Percentiles rank a stretch among this genome's conserved stretches.
Conservation (phyloP, 2,888 invertebrate genomes). For the Drosophila incognita region DNA sequence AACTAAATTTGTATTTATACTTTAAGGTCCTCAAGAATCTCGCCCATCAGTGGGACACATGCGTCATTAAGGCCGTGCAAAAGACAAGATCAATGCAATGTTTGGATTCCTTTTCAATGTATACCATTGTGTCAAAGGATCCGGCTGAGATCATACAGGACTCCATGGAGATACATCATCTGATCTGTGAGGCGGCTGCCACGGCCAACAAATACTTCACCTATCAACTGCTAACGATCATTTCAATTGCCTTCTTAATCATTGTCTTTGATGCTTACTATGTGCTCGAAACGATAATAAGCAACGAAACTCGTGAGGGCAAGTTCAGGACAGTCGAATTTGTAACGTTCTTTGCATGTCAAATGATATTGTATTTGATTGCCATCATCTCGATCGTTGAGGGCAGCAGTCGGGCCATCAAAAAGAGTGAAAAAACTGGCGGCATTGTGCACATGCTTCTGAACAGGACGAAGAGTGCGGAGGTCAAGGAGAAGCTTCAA, state of each 20-base stretch:
- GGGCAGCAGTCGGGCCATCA: conserved; percentile 84
- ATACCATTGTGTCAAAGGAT: conserved; percentile 83
- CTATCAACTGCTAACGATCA: conserved; percentile 84
- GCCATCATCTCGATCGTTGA: conserved; percentile 85
- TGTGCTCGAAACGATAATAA: conserved; percentile 83
- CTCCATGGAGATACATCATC: conserved; percentile 84
- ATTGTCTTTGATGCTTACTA: conserved; percentile 85
- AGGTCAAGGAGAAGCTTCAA: conserved; percentile 82
- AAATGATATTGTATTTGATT: conserved; percentile 84
- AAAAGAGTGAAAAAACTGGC: conserved; percentile 84
- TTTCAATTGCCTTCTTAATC: conserved; percentile 84
- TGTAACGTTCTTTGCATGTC: conserved; percentile 84
- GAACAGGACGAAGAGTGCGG: conserved; percentile 79
- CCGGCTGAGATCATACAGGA: conserved; percentile 84
- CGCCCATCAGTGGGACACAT: conserved; percentile 81
- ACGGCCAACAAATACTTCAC: conserved; percentile 85
- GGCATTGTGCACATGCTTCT: conserved; percentile 83
- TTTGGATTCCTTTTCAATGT: conserved; percentile 83
- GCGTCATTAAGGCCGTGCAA: conserved; percentile 63
- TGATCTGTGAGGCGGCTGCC: conserved; percentile 84
- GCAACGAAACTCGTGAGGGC: conserved; percentile 82
- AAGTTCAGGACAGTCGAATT: conserved; percentile 84
- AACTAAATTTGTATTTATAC: background rate
- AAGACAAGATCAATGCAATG: conserved; percentile 83
- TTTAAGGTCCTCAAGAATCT: conserved; percentile 83